Conservation (phyloP, 2,113 vertebrate genomes). For the Entomyzon cyanotis region DNA sequence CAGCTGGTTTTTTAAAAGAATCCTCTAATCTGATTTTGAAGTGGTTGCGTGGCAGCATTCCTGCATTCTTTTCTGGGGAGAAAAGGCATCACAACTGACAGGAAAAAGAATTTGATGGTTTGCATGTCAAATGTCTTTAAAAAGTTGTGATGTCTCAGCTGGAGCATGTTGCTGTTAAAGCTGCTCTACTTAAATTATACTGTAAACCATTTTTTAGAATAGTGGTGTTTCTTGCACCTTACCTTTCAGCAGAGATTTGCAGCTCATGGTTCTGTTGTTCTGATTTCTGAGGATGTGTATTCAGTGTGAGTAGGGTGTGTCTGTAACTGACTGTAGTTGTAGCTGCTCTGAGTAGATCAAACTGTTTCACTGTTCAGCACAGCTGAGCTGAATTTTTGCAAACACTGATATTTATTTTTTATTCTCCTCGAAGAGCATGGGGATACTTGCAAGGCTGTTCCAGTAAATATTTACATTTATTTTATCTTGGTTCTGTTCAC, state of each 20-base stretch:
- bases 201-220: background rate
- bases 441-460: background rate
- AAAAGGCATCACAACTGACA: background rate
- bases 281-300: background rate
- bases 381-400: background rate
- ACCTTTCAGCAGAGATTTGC: background rate
- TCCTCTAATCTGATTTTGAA: background rate
- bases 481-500: background rate
- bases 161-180: background rate
- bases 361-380: background rate
- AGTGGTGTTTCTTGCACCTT: background rate
- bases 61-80: background rate
- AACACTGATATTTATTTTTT: background rate
- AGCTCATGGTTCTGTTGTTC: background rate
- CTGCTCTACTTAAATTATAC: background rate
- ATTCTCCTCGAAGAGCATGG: accelerated
- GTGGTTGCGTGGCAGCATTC: background rate
- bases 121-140: background rate
- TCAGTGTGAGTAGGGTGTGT: background rate
- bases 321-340: background rate
- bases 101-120: background rate
- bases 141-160: background rate
- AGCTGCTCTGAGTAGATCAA: background rate
- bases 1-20: background rate
- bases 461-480: background rate